Percentiles rank a stretch among this genome's conserved stretches.
Evolutionary conservation across 2,113 vertebrate genomes (phyloP).

Genomic region (Ptychochromis oligacanthus): DNA sequence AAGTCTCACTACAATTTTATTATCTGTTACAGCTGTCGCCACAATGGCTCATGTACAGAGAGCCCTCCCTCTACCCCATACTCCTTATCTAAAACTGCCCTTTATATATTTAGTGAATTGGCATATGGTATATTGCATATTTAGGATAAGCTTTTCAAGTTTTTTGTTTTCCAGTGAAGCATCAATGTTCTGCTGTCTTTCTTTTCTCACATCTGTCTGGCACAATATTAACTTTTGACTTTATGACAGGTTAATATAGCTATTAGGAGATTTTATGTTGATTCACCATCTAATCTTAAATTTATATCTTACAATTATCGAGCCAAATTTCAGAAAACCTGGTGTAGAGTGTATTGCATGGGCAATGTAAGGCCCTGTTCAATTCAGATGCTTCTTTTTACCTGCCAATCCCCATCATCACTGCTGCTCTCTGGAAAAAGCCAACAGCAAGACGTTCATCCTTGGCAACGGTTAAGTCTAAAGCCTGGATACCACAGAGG

Average conservation of each 20-base stretch:
- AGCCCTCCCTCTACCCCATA: neutral
- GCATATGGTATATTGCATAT: neutral
- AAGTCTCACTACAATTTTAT: neutral
- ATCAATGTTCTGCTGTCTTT: neutral
- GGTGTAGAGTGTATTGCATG: too few species aligned
- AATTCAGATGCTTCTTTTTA: slow-evolving; percentile 39
- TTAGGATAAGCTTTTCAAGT: neutral
- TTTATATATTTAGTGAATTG: neutral
- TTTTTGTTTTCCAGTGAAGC: neutral
- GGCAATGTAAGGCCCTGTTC: too few species aligned
- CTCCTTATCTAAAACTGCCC: neutral
- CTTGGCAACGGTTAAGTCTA: slow-evolving; percentile 80
- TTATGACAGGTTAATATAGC: neutral
- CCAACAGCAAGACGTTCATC: slow-evolving; percentile 87
- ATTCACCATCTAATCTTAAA: too few species aligned
- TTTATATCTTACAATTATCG: too few species aligned
- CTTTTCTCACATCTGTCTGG: neutral
- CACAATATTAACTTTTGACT: accelerated
- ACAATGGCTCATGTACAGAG: neutral
- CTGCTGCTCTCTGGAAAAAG: slow-evolving; percentile 88
- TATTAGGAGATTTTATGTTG: neutral
- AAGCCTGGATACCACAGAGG: slow-evolving; percentile 76
- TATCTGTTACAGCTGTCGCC: neutral
- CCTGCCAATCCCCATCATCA: slow-evolving; percentile 83
- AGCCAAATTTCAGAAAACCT: too few species aligned